phyloP scores from a whole-genome alignment of 2,113 vertebrate genomes.

The Sceloporus tristichus region DNA sequence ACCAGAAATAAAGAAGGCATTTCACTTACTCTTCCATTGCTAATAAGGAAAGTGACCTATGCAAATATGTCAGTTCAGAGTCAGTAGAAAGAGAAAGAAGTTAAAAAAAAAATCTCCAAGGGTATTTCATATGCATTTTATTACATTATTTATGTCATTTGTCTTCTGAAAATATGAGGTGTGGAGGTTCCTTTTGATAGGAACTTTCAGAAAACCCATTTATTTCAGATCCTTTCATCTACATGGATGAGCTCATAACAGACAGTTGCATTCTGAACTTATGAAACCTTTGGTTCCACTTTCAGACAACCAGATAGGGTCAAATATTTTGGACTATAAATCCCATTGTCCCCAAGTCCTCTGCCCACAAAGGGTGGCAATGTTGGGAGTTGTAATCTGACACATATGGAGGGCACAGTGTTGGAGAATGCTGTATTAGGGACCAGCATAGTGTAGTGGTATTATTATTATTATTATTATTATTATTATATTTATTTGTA shows the following conservation, averaged over 20 bases:
- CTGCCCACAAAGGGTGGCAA: neutral
- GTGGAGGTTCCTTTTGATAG: neutral
- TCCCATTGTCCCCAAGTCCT: neutral
- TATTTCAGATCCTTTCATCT: neutral
- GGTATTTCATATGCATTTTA: neutral
- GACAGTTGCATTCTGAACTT: neutral
- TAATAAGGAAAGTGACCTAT: constrained; percentile 68
- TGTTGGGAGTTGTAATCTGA: too few relatives aligned
- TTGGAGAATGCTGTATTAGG: neutral
- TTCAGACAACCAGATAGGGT: neutral
- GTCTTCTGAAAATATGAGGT: constrained; percentile 7
- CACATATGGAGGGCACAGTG: neutral
- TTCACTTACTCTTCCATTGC: constrained; percentile 51
- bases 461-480: too few relatives aligned
- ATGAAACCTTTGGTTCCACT: constrained; percentile 4
- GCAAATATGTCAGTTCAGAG: constrained; percentile 51
- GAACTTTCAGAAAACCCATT: neutral
- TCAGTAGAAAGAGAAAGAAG: neutral
- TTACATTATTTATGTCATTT: neutral
- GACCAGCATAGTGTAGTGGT: too few relatives aligned
- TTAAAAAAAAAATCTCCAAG: constrained; percentile 1
- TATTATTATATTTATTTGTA: too few relatives aligned
- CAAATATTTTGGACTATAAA: neutral
- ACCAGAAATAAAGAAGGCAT: constrained; percentile 64
- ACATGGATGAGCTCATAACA: neutral